Evolutionary conservation across 1,140 invertebrate species (phyloP).

Genomic region (Hylaeus anthracinus): DNA sequence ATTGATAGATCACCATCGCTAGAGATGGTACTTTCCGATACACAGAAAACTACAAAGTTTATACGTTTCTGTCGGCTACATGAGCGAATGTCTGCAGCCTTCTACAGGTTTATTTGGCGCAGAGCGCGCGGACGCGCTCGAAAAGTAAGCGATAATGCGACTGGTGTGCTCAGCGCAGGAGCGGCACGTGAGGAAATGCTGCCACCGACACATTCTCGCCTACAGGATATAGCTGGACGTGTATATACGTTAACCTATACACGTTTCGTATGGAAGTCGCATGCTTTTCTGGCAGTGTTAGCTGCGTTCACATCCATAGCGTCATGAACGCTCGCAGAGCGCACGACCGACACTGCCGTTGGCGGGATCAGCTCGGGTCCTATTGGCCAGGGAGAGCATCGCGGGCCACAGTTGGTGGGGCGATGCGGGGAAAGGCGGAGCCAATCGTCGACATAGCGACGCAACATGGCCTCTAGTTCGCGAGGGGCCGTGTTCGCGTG

Average conservation of each 20-base stretch:
- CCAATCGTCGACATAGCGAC: constrained; percentile 51
- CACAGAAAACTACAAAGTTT: neutral
- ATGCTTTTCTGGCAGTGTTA: neutral
- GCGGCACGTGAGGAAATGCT: constrained; percentile 46
- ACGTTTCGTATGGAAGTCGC: neutral
- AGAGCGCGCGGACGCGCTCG: constrained; percentile 25
- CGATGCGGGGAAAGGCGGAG: constrained; percentile 37
- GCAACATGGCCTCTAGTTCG: constrained; percentile 70
- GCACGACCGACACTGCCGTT: constrained; percentile 21
- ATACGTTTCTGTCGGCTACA: neutral
- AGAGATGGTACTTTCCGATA: neutral
- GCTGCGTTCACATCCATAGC: neutral
- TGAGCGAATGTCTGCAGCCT: constrained; percentile 4
- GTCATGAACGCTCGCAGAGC: constrained; percentile 10
- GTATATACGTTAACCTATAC: neutral
- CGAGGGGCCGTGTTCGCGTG: constrained; percentile 62
- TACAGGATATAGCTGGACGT: constrained; percentile 9
- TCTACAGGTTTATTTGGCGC: constrained; percentile 26
- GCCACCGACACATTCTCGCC: constrained; percentile 20
- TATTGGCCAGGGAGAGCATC: constrained; percentile 26
- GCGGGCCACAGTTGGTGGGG: constrained; percentile 31
- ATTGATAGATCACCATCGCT: neutral
- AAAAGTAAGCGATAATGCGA: constrained; percentile 50
- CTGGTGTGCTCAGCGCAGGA: constrained; percentile 37
- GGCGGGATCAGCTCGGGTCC: constrained; percentile 30